Percentiles rank a stretch among this genome's conserved stretches.
Conservation (phyloP, 2,888 invertebrate species). For the Mermis nigrescens region DNA sequence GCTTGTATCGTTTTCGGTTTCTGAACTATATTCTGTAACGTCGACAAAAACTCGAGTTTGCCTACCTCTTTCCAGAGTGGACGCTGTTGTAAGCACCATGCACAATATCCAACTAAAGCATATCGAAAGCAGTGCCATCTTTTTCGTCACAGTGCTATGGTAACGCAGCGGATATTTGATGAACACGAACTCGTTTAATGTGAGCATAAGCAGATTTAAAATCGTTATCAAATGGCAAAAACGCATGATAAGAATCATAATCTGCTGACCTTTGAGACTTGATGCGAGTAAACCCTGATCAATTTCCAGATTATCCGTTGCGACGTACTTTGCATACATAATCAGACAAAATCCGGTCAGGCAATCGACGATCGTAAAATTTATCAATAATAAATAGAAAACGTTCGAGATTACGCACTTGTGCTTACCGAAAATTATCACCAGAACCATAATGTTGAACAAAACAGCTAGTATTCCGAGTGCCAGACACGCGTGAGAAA, state of each 20-base stretch:
- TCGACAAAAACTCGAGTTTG: background rate
- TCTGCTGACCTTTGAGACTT: background rate
- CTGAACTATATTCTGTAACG: no score
- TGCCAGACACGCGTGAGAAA: background rate
- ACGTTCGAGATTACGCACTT: slow-evolving; percentile 12
- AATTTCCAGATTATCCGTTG: no score
- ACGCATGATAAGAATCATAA: slow-evolving; percentile 9
- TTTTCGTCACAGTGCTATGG: slow-evolving; percentile 17
- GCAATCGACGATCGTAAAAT: slow-evolving; percentile 22
- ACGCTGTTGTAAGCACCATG: background rate
- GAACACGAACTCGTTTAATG: slow-evolving; percentile 23
- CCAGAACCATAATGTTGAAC: background rate
- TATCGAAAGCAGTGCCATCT: slow-evolving; percentile 8
- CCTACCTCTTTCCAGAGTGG: background rate
- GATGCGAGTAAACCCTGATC: no score
- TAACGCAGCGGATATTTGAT: slow-evolving; percentile 22
- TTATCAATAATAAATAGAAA: slow-evolving; percentile 23
- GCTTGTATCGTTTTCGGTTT: no score
- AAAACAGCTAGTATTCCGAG: background rate
- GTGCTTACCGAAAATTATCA: background rate
- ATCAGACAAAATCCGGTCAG: slow-evolving; percentile 18
- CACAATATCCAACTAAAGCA: background rate
- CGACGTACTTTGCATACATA: background rate
- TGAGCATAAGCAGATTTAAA: slow-evolving; percentile 22
- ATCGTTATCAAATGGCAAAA: slow-evolving; percentile 22